phyloP scores from a whole-genome alignment of 2,888 invertebrate species.

The Acleris cristana region DNA sequence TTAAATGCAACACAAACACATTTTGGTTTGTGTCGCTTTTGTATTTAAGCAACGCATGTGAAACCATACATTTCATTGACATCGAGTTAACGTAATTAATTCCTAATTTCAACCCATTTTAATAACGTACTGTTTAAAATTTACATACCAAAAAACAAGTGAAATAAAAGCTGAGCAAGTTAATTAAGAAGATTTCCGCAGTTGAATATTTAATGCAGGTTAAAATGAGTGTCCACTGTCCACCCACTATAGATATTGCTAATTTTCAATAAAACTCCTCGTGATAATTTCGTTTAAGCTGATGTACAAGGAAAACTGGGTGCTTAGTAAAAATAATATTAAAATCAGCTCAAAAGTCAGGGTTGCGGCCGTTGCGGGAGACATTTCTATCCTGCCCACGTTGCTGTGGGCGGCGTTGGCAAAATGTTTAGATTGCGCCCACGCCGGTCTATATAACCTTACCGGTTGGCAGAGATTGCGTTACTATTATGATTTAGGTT shows the following conservation, averaged over 20 bases:
- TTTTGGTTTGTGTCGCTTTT: too few species aligned
- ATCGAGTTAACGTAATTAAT: too few species aligned
- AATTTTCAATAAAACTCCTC: not conserved
- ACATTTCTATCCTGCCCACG: constrained; percentile 57
- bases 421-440: constrained; percentile 62
- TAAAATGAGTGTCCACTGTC: not conserved
- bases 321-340: constrained; percentile 20
- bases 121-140: too few species aligned
- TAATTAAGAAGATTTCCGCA: too few species aligned
- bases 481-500: constrained; percentile 29
- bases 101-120: too few species aligned
- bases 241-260: not conserved
- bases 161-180: too few species aligned
- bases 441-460: constrained; percentile 67
- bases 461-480: constrained; percentile 44
- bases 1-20: too few species aligned
- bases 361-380: constrained; percentile 35
- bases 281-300: not conserved
- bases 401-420: constrained; percentile 48
- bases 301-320: constrained; percentile 12
- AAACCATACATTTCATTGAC: too few species aligned
- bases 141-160: too few species aligned
- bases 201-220: too few species aligned
- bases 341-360: constrained; percentile 35
- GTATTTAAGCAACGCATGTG: too few species aligned